Percentiles rank a stretch among this genome's conserved stretches.
Evolutionary conservation across 2,113 vertebrate species (phyloP).

Genomic region (Catharus bicknelli): DNA sequence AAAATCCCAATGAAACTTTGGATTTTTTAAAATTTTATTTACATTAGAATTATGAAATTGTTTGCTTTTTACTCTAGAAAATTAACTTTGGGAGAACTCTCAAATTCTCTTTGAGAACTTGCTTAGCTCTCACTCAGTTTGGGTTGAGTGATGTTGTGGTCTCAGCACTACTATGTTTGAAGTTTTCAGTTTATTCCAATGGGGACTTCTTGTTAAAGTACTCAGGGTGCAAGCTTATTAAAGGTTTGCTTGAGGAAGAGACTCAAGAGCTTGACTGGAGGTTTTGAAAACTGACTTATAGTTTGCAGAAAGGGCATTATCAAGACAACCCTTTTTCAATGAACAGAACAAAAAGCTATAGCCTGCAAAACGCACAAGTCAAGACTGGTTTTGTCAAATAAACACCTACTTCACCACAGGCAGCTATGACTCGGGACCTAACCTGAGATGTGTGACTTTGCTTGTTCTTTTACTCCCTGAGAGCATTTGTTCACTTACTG

Average conservation of each 20-base stretch:
- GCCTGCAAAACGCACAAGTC: background rate
- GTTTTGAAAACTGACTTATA: background rate
- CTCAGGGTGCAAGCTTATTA: background rate
- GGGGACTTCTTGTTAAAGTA: background rate
- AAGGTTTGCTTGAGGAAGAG: background rate
- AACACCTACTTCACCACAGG: background rate
- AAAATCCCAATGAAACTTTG: background rate
- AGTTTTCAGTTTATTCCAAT: background rate
- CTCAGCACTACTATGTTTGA: background rate
- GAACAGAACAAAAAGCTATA: background rate
- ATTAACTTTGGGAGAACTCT: background rate
- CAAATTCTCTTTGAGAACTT: background rate
- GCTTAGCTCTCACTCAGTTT: background rate
- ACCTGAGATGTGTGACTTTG: conserved; percentile 23
- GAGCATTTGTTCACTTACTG: conserved; percentile 50
- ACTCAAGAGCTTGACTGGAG: background rate
- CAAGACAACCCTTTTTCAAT: background rate
- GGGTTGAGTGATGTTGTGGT: background rate
- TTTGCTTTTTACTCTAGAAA: background rate
- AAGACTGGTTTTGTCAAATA: background rate
- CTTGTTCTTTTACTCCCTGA: conserved; percentile 12
- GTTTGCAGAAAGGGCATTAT: background rate
- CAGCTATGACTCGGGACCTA: background rate
- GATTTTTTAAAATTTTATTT: background rate
- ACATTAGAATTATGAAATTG: background rate